Base-by-base conservation (phyloP, 2,888 invertebrate genomes). In the Drosophila suboccidentalis region DNA sequence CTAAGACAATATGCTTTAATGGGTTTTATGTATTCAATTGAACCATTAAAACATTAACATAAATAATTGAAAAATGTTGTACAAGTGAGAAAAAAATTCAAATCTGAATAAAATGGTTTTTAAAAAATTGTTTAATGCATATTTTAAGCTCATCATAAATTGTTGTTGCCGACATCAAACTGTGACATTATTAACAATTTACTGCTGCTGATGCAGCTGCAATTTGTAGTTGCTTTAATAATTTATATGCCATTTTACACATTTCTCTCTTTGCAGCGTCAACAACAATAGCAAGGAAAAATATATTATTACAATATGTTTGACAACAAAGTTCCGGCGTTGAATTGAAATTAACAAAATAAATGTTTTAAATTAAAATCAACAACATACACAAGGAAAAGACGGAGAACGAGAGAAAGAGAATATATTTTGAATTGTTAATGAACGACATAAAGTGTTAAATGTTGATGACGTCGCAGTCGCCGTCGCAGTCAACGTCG, bases 241-340 rank as follows among this genome's bases (percentile, higher is more conserved):
- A 82, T 80, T 79, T 73, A 82, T 74, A 19, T 60, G 15, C 32
- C n/a, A 32, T 63, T 78, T 64, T 74, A 8, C 63, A 58, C 43
- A 67, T 71, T 71, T 47, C 50, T 85, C 43, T 75, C 65, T 47
- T 76, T 88, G 70, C 86, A 89, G 90, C 43, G 34, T 38, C 51
- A 68, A 59, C 49, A 63, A 54, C 51, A 61, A 46, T 26, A 44
- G 44, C 32, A 50, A 19, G 43, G 13, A 53, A 46, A 46, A 54
- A 67, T 61, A 60, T 75, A 49, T 29, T 67, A 53, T 69, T 65
- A 62, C 77, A 86, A 87, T 89, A 82, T 85, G 88, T 76, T 87
- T 82, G 78, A 88, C 88, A 82, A 80, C 74, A 76, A 67, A 78
- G 80, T 88, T 86, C 90, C 86, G 89, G 83, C 71, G 39, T 55